These are phyloP conservation scores for Tupiocoris notatus DNA, from an alignment of 2,888 invertebrate species.

Conservation along the genomic window DNA sequence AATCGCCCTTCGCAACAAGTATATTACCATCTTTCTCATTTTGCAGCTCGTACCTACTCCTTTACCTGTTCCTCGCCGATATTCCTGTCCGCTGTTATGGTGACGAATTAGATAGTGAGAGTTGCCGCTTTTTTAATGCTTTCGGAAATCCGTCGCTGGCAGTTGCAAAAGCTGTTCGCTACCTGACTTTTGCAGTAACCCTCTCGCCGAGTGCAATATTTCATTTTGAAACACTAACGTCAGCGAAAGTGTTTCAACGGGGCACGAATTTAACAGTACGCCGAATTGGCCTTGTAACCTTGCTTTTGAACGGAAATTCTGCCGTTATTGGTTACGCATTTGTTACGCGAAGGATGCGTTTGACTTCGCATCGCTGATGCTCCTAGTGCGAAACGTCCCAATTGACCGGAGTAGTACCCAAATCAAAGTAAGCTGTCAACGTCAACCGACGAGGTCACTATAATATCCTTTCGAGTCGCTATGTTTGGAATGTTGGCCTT, in stretches of 20 bases:
- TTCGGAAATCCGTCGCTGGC: background rate
- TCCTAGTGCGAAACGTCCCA: no score
- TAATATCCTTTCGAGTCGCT: no score
- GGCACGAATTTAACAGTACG: background rate
- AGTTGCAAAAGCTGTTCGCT: slow-evolving; percentile 17
- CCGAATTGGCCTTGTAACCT: background rate
- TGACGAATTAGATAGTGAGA: slow-evolving; percentile 32
- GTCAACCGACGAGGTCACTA: no score
- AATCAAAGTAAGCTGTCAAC: background rate
- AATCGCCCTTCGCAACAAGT: no score
- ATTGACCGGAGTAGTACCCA: background rate
- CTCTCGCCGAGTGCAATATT: background rate
- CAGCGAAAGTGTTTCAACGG: background rate
- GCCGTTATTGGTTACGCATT: background rate
- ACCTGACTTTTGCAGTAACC: background rate
- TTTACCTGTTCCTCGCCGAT: slow-evolving; percentile 6
- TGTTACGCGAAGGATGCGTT: background rate
- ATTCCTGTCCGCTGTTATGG: background rate
- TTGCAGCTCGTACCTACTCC: background rate
- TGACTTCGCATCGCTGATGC: no score
- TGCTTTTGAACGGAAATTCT: background rate
- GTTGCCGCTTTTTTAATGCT: slow-evolving; percentile 32
- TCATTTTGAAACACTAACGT: background rate
- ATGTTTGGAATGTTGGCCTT: no score
- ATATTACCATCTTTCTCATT: background rate